Percentiles rank a stretch among this genome's conserved stretches.
These are phyloP conservation scores for Agonum fuliginosum DNA, from an alignment of 2,888 invertebrate genomes.

Conservation along the genomic window DNA sequence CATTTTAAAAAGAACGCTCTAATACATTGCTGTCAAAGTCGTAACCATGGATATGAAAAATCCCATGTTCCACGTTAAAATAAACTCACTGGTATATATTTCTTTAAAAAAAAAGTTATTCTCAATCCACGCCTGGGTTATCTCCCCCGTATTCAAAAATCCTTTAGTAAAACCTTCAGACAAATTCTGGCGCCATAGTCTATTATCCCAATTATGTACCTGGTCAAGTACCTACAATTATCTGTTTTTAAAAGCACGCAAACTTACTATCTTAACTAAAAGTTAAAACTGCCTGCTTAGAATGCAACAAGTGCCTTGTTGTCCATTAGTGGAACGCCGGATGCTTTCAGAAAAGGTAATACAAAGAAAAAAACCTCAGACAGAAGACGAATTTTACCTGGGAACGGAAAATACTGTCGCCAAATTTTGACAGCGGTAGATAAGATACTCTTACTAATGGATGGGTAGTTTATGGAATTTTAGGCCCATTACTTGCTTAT, in stretches of 20 bases:
- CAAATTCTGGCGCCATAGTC: neutral
- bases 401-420: neutral
- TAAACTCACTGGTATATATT: too few species aligned
- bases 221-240: slow-evolving; percentile 22
- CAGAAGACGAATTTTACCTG: neutral
- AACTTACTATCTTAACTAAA: neutral
- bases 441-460: neutral
- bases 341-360: neutral
- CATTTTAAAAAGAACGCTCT: too few species aligned
- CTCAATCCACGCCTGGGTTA: neutral
- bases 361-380: neutral
- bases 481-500: too few species aligned
- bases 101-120: neutral
- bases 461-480: neutral
- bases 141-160: neutral
- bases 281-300: neutral
- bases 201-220: too few species aligned
- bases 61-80: too few species aligned
- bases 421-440: neutral
- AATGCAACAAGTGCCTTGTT: slow-evolving; percentile 4
- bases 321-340: neutral
- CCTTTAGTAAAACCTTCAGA: neutral
- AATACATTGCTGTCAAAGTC: too few species aligned
- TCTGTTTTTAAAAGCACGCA: neutral
- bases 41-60: too few species aligned